Base-by-base conservation (phyloP, 2,797 vertebrate species). In the Orientallactaga sibirica region DNA sequence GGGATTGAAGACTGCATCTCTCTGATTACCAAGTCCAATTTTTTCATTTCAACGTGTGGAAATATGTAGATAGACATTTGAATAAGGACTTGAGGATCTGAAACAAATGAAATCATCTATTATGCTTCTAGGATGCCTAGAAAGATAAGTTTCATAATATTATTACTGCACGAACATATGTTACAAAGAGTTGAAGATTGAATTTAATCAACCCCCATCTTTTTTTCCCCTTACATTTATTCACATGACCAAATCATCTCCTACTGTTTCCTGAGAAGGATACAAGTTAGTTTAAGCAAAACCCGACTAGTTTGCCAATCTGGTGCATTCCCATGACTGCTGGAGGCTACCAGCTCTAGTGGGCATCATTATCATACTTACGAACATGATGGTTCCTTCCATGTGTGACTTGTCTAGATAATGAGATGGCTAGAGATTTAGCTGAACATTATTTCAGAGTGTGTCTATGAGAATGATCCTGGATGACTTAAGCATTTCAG, bases 51-150 rank as follows among this genome's bases (percentile, higher is more conserved):
- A 74, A 18, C 37, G 64, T 41, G 5, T 79, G 25, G 25, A 25
- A 43, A 61, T 27, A 62, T 27, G 8, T 8, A 74, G 15, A 70
- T 20, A 41, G 24, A 68, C 14, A 80, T 90, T 90, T 71, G 52
- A 81, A 67, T 67, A 85, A 66, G 24, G 52, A 61, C 10, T 24
- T 73, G 64, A 88, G 27, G 73, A 91, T 14, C 25, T 83, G 41
- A 67, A 94, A 88, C n/a, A 55, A 81, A 77, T 77, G 7, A 86
- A 86, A 67, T 76, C 14, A 78, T 33, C 68, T 52, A 10, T 48
- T 66, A 43, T 48, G 33, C 41, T 48, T 81, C 67, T 14, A 1
- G 77, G 41, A 66, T 71, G 3, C 43, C 18, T 89, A 61, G 9
- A 73, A 66, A 71, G 86, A 43, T 43, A 67, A 19, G 48, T 70